Conservation (phyloP, 1,140 invertebrate species). For the Scaptomyza montana region DNA sequence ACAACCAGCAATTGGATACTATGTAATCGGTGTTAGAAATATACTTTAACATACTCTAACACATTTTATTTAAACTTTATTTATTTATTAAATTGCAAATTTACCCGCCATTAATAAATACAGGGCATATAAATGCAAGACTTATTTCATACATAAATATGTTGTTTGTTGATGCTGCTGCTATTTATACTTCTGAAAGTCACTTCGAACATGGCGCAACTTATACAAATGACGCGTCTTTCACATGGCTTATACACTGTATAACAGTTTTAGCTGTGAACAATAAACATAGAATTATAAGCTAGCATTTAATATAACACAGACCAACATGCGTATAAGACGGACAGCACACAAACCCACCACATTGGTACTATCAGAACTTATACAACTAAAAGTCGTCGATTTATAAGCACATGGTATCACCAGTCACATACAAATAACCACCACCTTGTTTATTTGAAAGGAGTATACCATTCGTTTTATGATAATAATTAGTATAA, state of each 20-base stretch:
- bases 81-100: no score
- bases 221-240: constrained; percentile 13
- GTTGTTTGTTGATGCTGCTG: constrained; percentile 1
- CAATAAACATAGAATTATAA: constrained; percentile 16
- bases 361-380: neutral
- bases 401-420: neutral
- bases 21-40: no score
- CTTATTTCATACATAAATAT: constrained; percentile 12
- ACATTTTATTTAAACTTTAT: no score
- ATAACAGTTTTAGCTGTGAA: constrained; percentile 35
- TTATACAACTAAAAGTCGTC: neutral
- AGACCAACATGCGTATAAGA: neutral
- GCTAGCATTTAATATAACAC: neutral
- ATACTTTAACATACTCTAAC: no score
- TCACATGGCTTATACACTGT: constrained; percentile 1
- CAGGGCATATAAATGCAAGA: no score
- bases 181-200: no score
- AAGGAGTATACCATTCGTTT: neutral
- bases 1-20: no score
- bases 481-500: neutral
- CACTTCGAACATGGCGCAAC: constrained; percentile 28
- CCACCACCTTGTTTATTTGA: neutral
- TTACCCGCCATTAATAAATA: no score
- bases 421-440: neutral
- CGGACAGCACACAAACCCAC: neutral